Evolutionary conservation across 37 sponge, comb jelly and placozoan genomes (phyloP), one percentile per base, ranked within the genome.

Genomic region (Mnemiopsis leidyi): DNA sequence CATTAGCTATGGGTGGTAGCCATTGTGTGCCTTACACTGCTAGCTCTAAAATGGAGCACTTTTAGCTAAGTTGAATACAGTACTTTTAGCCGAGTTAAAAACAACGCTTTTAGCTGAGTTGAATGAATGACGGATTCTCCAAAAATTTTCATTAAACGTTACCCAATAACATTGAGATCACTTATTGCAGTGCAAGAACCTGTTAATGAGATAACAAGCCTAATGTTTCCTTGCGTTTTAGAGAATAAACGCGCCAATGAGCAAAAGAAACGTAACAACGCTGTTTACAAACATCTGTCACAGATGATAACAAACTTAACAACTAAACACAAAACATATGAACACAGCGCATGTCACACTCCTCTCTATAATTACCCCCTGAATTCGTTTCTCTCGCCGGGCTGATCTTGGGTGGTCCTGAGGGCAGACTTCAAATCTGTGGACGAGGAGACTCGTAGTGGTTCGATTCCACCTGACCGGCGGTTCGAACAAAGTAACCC

Each of bases 401-500:
- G 61, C 90, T 85, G 90, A 85, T 38, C 90, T 85, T 85, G 90
- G 90, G 61, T 85, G 90, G 90, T 85, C 61, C 90, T 85, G 90
- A 85, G 90, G n/a, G 90, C 90, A 85, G 90, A 85, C 90, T 85
- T 85, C 90, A 85, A 85, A 85, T 85, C 90, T 85, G 90, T 85
- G 90, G 90, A 85, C 90, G 90, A 85, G 61, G 32, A 85, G 61
- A 21, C 61, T 85, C 90, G 90, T 85, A 85, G 90, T 85, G 90
- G 90, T 85, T 85, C 90, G 90, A 85, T 85, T 85, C 90, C 90
- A 77, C 79, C 79, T 77, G 79, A 77, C 79, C 79, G 79, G 79
- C 79, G 79, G 1, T 34, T 32, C 21, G 9, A 3, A 25, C 28
- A 69, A 34, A 32, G 13, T 48, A 13, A 13, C 61, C 13, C 61